Base-by-base conservation (phyloP, 2,113 vertebrate genomes). In the Lophius piscatorius region DNA sequence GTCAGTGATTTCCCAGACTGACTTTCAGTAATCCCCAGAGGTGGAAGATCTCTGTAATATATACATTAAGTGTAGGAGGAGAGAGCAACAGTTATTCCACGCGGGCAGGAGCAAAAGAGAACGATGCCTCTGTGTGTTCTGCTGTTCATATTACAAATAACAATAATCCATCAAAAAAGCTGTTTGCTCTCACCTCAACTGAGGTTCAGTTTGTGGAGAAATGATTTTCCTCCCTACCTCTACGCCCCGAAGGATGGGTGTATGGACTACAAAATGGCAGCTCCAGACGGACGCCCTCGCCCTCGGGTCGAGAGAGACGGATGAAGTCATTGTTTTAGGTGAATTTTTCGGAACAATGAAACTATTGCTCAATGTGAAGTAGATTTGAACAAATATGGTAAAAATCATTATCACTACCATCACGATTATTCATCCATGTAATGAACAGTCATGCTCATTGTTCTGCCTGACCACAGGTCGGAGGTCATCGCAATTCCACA, bases 1-100 rank as follows among this genome's bases (percentile, higher is more conserved):
- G 40, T 31, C 71, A 35, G 50, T 61, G 62, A 79, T 79, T 79
- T 81, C 68, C 62, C 64, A 68, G 52, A 36, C 33, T 45, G 68
- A 66, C 71, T 57, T 38, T 68, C 50, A 65, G 36, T 64, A 26
- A 41, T 60, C 64, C 74, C 54, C 26, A 52, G 80, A 62, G 70
- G 54, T 67, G 44, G 55, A 56, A 6, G 41, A 33, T 63, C 44
- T 70, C 58, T 20, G 33, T 16, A 31, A 28, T 29, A 50, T 60
- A 55, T 34, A 50, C 22, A 52, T 39, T 1, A 39, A 0, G 45
- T 42, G 76, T 60, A 72, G 73, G 70, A 61, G 70, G 67, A 63
- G 58, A 67, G 50, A 76, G 62, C 38, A 67, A 59, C 28, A 40
- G 2, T 24, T 64, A 68, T 39, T 50, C 20, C 46, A 70, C 49